Base-by-base conservation (phyloP, 2,888 invertebrate genomes). In the Lepidocyrtoides sp. region DNA sequence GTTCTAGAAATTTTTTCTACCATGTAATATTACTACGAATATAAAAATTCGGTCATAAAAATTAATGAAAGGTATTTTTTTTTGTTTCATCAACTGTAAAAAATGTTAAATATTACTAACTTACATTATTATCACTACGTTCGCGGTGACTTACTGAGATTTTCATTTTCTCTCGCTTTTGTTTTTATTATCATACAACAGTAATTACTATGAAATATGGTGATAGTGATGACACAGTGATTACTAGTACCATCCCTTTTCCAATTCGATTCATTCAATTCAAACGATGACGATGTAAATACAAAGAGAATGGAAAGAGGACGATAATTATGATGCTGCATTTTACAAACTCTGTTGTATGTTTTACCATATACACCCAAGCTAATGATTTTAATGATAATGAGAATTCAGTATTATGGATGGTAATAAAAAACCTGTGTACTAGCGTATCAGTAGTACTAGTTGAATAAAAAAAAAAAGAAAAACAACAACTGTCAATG, bases 1-100 rank as follows among this genome's bases (percentile, higher is more conserved):
- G 79, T 57, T 57, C 79, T 79, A 17, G 57, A 75, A 75, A 79
- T 57, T 79, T 79, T 79, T 79, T 79, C 79, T 48, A 75, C 48
- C 51, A 79, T 36, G 57, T 48, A 79, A 12, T 32, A 57, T 17
- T 51, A 57, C 36, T 54, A 29, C 54, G 17, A 57, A 79, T 29
- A 20, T 75, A 48, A 48, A 75, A 75, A 75, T 48, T 75, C 48
- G 48, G 17, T 36, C 0, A 23, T 8, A 36, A 3, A 26, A 14
- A 75, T 48, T 44, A 44, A 44, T 75, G 48, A 75, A 75, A 23
- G 3, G n/a, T n/a, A 23, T 23, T 0, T 26, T 57, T 54, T 79
- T 54, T 79, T 57, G 54, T 79, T 79, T 79, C 57, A 17, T 48
- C 57, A 57, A 54, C 54, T 79, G 79, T 79, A 17, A 79, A 79